Conservation (phyloP, 2,888 invertebrate genomes). For the Carpatolechia fugitivella region DNA sequence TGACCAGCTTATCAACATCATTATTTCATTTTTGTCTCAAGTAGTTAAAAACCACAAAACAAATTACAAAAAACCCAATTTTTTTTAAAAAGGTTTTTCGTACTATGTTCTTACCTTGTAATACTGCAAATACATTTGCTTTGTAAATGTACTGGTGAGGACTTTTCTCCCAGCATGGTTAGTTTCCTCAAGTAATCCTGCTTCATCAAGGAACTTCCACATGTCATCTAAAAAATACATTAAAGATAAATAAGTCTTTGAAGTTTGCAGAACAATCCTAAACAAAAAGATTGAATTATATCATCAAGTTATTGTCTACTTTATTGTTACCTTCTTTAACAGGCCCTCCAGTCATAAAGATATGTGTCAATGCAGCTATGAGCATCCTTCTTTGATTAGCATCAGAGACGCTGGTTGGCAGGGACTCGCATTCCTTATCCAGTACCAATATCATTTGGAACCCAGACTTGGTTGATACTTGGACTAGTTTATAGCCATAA, state of each 20-base stretch:
- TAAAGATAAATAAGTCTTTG: background rate
- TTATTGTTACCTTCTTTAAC: constrained; percentile 66
- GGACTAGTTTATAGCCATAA: constrained; percentile 71
- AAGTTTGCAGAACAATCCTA: too few species aligned
- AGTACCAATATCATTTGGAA: constrained; percentile 56
- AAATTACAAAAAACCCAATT: too few species aligned
- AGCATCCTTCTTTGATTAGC: constrained; percentile 52
- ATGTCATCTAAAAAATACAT: constrained; percentile 58
- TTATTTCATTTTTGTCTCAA: too few species aligned
- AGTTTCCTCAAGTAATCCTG: constrained; percentile 60
- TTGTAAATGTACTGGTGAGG: constrained; percentile 53
- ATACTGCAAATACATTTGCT: constrained; percentile 58
- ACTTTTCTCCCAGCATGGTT: constrained; percentile 51
- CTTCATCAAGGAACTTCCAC: constrained; percentile 65
- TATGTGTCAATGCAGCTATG: constrained; percentile 67
- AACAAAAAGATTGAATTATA: too few species aligned
- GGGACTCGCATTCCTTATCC: constrained; percentile 42
- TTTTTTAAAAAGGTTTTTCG: too few species aligned
- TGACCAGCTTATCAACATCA: too few species aligned
- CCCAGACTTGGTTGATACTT: constrained; percentile 48
- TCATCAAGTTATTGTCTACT: background rate
- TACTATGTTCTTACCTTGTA: constrained; percentile 59
- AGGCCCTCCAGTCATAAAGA: constrained; percentile 72
- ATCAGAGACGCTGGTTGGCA: constrained; percentile 39
- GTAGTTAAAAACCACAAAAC: too few species aligned